Conservation (phyloP, 2,113 vertebrate genomes). For the Morone saxatilis region DNA sequence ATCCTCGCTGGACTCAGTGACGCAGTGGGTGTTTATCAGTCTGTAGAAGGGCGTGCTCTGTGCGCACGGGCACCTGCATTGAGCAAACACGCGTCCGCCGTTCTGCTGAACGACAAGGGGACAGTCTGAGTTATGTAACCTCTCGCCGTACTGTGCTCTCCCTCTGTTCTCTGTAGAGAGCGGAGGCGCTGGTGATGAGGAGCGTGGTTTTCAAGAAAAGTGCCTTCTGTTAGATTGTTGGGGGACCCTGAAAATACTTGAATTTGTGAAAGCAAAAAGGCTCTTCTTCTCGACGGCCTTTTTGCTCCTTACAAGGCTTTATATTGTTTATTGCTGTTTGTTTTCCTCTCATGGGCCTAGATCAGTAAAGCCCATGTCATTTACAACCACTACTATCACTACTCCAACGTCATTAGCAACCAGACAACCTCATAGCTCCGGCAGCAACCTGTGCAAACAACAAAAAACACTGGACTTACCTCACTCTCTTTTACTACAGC, state of each 20-base stretch:
- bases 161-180: conserved; percentile 42
- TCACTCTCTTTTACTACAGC: conserved; percentile 65
- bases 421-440: conserved; percentile 70
- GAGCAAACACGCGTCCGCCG: conserved; percentile 5
- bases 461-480: conserved; percentile 78
- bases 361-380: conserved; percentile 76
- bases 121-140: conserved; percentile 51
- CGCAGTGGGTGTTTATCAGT: conserved; percentile 5
- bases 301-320: conserved; percentile 63
- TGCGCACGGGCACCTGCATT: conserved; percentile 12
- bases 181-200: conserved; percentile 8
- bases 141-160: conserved; percentile 34
- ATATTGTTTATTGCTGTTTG: conserved; percentile 41
- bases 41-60: conserved; percentile 29
- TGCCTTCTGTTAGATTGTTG: conserved; percentile 78
- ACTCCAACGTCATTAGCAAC: conserved; percentile 72
- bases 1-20: conserved; percentile 38
- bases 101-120: conserved; percentile 18
- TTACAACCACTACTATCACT: conserved; percentile 58
- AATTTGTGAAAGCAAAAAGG: conserved; percentile 62
- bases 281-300: conserved; percentile 15
- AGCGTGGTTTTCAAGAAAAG: conserved; percentile 54
- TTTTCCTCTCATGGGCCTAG: conserved; percentile 73
- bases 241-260: conserved; percentile 80
- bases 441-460: conserved; percentile 67